Percentiles rank a stretch among this genome's conserved stretches.
Conservation (phyloP, 2,113 vertebrate species). For the Engystomops pustulosus region DNA sequence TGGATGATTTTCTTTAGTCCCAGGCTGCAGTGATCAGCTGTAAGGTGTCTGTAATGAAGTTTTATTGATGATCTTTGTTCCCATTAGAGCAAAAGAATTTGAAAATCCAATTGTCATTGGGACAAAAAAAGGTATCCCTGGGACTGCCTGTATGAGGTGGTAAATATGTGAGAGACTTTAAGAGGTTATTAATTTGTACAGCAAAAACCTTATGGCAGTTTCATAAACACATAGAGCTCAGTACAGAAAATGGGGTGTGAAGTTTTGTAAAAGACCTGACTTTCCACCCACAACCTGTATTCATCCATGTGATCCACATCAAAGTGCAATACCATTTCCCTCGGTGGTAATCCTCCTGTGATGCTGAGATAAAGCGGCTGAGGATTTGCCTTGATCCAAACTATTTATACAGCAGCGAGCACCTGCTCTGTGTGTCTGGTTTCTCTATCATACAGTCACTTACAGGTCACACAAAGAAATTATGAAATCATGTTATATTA, state of each 20-base stretch:
- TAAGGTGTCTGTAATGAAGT: too few relatives aligned
- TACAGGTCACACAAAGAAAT: slow-evolving; percentile 24
- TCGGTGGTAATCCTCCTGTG: slow-evolving; percentile 38
- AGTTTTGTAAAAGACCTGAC: not conserved
- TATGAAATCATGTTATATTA: not conserved
- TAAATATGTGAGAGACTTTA: not conserved
- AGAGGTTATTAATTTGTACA: not conserved
- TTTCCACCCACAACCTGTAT: slow-evolving; percentile 12
- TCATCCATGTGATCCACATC: slow-evolving; percentile 33
- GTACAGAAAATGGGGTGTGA: not conserved
- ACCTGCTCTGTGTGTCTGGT: slow-evolving; percentile 29
- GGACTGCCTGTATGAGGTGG: too few relatives aligned
- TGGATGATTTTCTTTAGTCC: too few relatives aligned
- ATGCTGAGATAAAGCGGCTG: slow-evolving; percentile 46
- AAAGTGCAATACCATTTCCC: slow-evolving; percentile 38
- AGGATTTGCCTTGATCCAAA: slow-evolving; percentile 57
- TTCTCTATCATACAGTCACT: not conserved
- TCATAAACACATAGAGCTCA: not conserved
- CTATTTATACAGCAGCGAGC: slow-evolving; percentile 56
- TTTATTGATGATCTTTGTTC: too few relatives aligned
- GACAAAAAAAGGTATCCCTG: too few relatives aligned
- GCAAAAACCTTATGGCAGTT: not conserved
- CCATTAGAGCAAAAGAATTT: too few relatives aligned
- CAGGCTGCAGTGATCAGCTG: too few relatives aligned
- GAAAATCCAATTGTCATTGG: too few relatives aligned